Evolutionary conservation across 1,140 invertebrate species (phyloP).

Genomic region (Antheraea mylitta): DNA sequence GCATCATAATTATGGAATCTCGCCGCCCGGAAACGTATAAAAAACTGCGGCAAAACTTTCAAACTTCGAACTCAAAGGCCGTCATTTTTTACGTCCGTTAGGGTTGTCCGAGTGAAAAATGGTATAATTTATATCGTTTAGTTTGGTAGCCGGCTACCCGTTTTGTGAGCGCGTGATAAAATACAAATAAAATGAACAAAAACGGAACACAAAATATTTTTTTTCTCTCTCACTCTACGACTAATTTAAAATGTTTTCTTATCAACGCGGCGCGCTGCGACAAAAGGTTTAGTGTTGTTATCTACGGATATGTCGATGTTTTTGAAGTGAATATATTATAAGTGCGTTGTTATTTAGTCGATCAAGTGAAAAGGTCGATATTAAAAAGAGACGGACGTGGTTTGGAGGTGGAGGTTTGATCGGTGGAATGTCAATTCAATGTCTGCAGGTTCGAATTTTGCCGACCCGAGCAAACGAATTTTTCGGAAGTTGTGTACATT

Average conservation of each 20-base stretch:
- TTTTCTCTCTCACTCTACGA: slow-evolving; percentile 43
- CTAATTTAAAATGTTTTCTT: slow-evolving; percentile 78
- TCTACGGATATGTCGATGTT: slow-evolving; percentile 26
- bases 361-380: no score
- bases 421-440: no score
- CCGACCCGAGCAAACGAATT: no score
- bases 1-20: slow-evolving; percentile 47
- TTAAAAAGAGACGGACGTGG: no score
- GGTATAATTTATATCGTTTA: slow-evolving; percentile 76
- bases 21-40: slow-evolving; percentile 73
- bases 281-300: slow-evolving; percentile 60
- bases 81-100: slow-evolving; percentile 77
- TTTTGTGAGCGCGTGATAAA: slow-evolving; percentile 73
- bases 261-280: slow-evolving; percentile 72
- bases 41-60: slow-evolving; percentile 73
- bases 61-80: slow-evolving; percentile 73
- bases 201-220: slow-evolving; percentile 56
- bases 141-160: slow-evolving; percentile 71
- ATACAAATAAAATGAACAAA: slow-evolving; percentile 55
- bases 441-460: no score
- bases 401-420: no score
- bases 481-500: no score
- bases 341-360: no score
- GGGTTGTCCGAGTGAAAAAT: slow-evolving; percentile 76
- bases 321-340: no score